These are phyloP conservation scores for Drosophila dunni DNA, from an alignment of 1,140 invertebrate species.

Conservation along the genomic window DNA sequence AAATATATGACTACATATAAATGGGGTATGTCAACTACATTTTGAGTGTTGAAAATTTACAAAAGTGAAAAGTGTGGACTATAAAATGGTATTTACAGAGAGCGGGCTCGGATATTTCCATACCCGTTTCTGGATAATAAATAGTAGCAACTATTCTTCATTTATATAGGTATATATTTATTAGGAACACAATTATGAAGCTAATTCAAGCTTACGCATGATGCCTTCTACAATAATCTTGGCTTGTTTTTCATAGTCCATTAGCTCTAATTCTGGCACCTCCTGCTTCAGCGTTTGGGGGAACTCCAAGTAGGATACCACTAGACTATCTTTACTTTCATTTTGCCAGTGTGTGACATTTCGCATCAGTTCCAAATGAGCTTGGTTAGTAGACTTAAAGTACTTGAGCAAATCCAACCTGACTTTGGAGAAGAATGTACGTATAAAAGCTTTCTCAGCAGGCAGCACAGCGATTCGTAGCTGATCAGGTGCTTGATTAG, in stretches of 20 bases:
- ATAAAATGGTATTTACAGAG: too few relatives aligned
- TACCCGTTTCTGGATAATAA: not conserved
- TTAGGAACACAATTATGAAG: not conserved
- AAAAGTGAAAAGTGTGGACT: too few relatives aligned
- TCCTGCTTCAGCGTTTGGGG: conserved; percentile 39
- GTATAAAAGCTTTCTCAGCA: conserved; percentile 54
- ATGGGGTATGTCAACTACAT: too few relatives aligned
- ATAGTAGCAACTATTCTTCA: too few relatives aligned
- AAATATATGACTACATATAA: too few relatives aligned
- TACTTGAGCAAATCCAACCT: conserved; percentile 38
- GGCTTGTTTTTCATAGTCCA: conserved; percentile 55
- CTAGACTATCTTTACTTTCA: conserved; percentile 35
- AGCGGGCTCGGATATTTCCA: not conserved
- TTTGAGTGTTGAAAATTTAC: too few relatives aligned
- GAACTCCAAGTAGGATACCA: conserved; percentile 50
- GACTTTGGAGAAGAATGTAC: conserved; percentile 47
- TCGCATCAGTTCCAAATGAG: conserved; percentile 28
- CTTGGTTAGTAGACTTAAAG: conserved; percentile 28
- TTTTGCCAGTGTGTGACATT: conserved; percentile 48
- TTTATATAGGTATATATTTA: too few relatives aligned
- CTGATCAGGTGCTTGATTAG: conserved; percentile 17
- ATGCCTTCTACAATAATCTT: conserved; percentile 45
- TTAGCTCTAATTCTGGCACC: conserved; percentile 56
- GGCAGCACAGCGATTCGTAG: conserved; percentile 51
- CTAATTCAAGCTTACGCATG: not conserved